These are phyloP conservation scores for Periphyllus acericola DNA, from an alignment of 2,888 invertebrate genomes.

Conservation along the genomic window DNA sequence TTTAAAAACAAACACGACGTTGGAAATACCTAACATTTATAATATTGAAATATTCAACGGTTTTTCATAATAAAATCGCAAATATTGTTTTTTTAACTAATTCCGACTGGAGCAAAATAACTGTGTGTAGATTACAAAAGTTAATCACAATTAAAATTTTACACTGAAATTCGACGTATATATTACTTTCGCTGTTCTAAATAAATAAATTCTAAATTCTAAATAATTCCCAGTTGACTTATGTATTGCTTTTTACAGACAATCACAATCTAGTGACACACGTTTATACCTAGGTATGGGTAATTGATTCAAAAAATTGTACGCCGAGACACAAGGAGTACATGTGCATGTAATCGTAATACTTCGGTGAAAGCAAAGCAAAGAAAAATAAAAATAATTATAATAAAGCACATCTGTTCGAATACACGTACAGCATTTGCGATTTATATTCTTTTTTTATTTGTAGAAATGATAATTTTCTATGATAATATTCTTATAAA, in stretches of 20 bases:
- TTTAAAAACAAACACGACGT: too few species aligned
- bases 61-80: too few species aligned
- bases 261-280: too few species aligned
- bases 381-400: background rate
- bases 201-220: background rate
- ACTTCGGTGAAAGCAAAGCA: conserved; percentile 16
- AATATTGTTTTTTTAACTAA: too few species aligned
- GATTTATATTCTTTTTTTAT: background rate
- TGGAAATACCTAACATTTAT: too few species aligned
- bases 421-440: background rate
- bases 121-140: too few species aligned
- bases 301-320: background rate
- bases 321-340: background rate
- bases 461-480: background rate
- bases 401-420: background rate
- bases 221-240: background rate
- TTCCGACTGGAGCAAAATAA: too few species aligned
- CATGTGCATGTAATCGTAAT: background rate
- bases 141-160: too few species aligned
- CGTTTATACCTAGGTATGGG: background rate
- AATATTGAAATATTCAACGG: too few species aligned
- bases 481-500: background rate
- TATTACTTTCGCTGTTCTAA: background rate
- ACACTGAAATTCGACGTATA: too few species aligned
- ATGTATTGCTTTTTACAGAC: background rate